A percentile compares a stretch with the other conserved stretches of the same genome.
Conservation (phyloP, 1,140 invertebrate genomes). For the Thaumetopoea pityocampa region DNA sequence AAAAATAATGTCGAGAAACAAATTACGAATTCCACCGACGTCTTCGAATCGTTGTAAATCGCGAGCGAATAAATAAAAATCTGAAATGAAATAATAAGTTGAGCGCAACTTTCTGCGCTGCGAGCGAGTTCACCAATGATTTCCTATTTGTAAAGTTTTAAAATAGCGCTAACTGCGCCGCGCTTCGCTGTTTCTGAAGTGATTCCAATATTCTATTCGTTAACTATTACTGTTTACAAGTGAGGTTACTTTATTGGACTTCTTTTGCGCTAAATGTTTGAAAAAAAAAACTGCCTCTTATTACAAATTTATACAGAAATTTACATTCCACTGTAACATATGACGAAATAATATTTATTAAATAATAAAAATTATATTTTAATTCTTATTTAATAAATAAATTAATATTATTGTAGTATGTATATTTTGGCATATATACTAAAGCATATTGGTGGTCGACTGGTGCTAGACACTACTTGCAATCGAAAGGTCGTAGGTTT, state of each 20-base stretch:
- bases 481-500: too few relatives aligned
- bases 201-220: conserved; percentile 17
- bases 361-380: too few relatives aligned
- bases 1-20: too few relatives aligned
- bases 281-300: too few relatives aligned
- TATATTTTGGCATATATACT: too few relatives aligned
- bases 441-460: too few relatives aligned
- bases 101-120: conserved; percentile 8
- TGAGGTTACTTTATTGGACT: conserved; percentile 5
- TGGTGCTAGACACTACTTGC: too few relatives aligned
- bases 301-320: too few relatives aligned
- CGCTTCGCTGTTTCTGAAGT: conserved; percentile 2
- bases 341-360: too few relatives aligned
- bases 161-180: conserved; percentile 20
- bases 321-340: too few relatives aligned
- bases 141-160: conserved; percentile 26
- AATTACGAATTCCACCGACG: conserved; percentile 15
- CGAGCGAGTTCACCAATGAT: conserved; percentile 19
- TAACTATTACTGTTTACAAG: conserved; percentile 12
- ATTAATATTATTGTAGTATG: too few relatives aligned
- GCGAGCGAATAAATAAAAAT: conserved; percentile 16
- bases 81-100: conserved; percentile 22
- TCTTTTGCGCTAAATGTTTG: not conserved
- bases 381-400: too few relatives aligned
- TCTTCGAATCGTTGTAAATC: conserved; percentile 14